These are phyloP conservation scores for Lepidonotus clava DNA, from an alignment of 2,888 invertebrate genomes.

Conservation along the genomic window DNA sequence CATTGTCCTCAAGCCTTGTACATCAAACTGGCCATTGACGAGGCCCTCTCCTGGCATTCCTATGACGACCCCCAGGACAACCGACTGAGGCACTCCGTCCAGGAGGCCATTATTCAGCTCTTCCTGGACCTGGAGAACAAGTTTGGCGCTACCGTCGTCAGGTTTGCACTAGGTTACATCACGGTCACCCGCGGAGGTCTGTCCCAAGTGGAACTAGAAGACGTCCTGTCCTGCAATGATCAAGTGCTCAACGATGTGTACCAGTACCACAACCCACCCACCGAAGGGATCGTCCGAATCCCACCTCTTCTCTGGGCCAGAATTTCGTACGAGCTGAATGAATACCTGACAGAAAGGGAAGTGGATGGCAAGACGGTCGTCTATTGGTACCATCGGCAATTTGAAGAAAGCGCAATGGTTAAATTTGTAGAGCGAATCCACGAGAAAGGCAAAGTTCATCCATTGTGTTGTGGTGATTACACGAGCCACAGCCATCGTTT, in stretches of 20 bases:
- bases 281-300: conserved; percentile 63
- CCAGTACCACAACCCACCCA: conserved; percentile 67
- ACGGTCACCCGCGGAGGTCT: conserved; percentile 65
- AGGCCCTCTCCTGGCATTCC: conserved; percentile 63
- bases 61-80: not conserved
- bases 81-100: not conserved
- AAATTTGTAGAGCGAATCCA: conserved; percentile 55
- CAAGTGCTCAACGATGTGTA: conserved; percentile 67
- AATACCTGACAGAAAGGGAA: conserved; percentile 68
- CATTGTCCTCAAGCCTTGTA: conserved; percentile 63
- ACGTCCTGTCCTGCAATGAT: conserved; percentile 65
- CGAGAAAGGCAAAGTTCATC: too few relatives aligned
- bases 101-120: conserved; percentile 62
- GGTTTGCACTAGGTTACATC: conserved; percentile 64
- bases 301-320: conserved; percentile 70
- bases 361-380: conserved; percentile 71
- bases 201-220: conserved; percentile 65
- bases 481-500: not conserved
- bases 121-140: conserved; percentile 63
- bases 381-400: conserved; percentile 73
- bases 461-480: not conserved
- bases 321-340: conserved; percentile 67
- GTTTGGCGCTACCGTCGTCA: conserved; percentile 63
- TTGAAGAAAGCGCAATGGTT: conserved; percentile 68
- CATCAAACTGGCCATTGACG: conserved; percentile 66